Base-by-base conservation (phyloP, 2,113 vertebrate genomes). In the Anser brachyrhynchus region DNA sequence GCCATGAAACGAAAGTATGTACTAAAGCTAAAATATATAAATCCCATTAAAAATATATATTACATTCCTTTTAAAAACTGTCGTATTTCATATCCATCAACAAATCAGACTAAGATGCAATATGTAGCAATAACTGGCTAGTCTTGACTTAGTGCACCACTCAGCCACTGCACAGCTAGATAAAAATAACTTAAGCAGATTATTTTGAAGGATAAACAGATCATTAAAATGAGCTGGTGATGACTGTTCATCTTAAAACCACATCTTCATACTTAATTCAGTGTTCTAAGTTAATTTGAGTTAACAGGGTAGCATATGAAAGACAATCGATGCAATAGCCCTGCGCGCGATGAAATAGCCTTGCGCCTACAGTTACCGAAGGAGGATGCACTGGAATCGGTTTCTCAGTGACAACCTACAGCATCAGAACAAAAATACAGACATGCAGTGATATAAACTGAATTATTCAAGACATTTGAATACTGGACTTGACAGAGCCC, bases 21-120 rank as follows among this genome's bases (percentile, higher is more conserved):
- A 54, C 52, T 94, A 78, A 84, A 95, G 20, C 5, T 88, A 71
- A 95, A 89, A 94, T 67, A 89, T 49, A 86, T 64, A 81, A 94
- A 78, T 9, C 4, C 11, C 15, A 84, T 90, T 81, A 89, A 78
- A 89, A 67, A 71, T 62, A 91, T 80, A 71, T 84, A 91, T 91
- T 84, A 21, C 49, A 39, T 81, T 92, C 76, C 33, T n/a, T 94
- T 89, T 92, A 71, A 74, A 92, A 96, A 29, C 11, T 84, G 79
- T 55, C 65, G 44, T 65, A 19, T 91, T 75, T 94, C 84, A 92
- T 94, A 74, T 52, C 46, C 65, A 46, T 87, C 86, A 81, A 69
- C 76, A 93, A 89, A 92, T 92, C 91, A 93, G 31, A 71, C 59
- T 73, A 66, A 71, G 43, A 81, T 64, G 37, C 69, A 94, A 80